phyloP scores from a whole-genome alignment of 2,797 vertebrate species.

The Catamblyrhynchus diadema region DNA sequence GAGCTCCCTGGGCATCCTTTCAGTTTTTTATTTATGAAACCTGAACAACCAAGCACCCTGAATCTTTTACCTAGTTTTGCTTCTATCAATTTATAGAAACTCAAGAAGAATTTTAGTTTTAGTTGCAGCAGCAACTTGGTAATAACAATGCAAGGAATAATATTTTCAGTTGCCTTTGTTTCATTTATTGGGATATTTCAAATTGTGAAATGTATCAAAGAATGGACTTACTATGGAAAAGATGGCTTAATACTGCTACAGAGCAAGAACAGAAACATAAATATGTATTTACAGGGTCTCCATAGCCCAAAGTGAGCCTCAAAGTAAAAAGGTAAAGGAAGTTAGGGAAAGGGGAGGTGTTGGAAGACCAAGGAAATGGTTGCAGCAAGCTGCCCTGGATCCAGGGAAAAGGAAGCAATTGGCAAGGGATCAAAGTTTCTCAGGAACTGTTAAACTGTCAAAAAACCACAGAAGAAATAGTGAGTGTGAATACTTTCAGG shows the following conservation, averaged over 20 bases:
- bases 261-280: neutral
- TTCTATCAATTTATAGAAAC: neutral
- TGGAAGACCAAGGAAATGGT: neutral
- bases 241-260: neutral
- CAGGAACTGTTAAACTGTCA: neutral
- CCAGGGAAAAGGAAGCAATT: neutral
- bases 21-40: neutral
- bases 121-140: neutral
- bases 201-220: neutral
- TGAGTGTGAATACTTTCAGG: neutral
- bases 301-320: neutral
- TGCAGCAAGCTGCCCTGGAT: neutral
- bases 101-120: neutral
- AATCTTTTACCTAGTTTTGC: neutral
- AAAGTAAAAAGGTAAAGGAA: neutral
- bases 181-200: neutral
- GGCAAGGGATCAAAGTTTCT: constrained; percentile 12
- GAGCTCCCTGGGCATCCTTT: neutral
- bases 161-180: neutral
- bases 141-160: neutral
- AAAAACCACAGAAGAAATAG: neutral
- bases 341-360: neutral
- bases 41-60: fast-evolving
- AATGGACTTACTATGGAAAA: neutral
- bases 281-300: neutral